phyloP scores from a whole-genome alignment of 64 coral and sea anemone genomes.

The Astreopora myriophthalma region DNA sequence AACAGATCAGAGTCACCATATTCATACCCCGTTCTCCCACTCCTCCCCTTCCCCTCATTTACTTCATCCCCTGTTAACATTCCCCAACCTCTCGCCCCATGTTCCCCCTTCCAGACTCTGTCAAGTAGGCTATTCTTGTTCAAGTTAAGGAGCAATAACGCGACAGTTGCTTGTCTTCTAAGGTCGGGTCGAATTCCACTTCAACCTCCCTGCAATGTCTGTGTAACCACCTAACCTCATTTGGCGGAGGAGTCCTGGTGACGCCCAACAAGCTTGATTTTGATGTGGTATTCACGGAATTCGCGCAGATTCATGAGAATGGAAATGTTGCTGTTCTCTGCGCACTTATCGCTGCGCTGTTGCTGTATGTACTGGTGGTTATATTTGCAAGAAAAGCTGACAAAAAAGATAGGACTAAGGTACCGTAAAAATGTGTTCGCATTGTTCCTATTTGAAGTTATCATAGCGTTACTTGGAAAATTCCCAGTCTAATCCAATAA shows the following conservation, averaged over 20 bases:
- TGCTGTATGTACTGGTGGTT: conserved; percentile 63
- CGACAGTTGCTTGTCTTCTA: neutral
- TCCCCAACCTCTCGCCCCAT: no score
- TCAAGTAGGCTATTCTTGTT: no score
- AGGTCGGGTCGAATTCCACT: conserved; percentile 70
- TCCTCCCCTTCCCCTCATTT: no score
- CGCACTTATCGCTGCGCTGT: conserved; percentile 54
- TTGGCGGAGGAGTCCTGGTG: conserved; percentile 81
- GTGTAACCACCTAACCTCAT: conserved; percentile 87
- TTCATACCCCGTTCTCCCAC: no score
- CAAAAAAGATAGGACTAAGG: conserved; percentile 66
- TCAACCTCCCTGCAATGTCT: conserved; percentile 56
- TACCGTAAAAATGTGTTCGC: neutral
- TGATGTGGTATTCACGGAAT: conserved; percentile 62
- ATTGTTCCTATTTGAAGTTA: neutral
- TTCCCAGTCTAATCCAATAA: no score
- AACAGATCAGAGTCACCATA: no score
- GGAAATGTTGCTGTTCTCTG: conserved; percentile 74
- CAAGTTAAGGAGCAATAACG: neutral
- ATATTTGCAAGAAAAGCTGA: conserved; percentile 81
- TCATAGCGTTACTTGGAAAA: no score
- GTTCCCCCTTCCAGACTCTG: neutral
- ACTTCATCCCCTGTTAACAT: no score
- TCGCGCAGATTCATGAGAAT: conserved; percentile 65
- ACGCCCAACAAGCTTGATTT: conserved; percentile 85